phyloP scores from a whole-genome alignment of 30 jellyfish, hydroid and myxozoan genomes.

The Haliclystus octoradiatus region DNA sequence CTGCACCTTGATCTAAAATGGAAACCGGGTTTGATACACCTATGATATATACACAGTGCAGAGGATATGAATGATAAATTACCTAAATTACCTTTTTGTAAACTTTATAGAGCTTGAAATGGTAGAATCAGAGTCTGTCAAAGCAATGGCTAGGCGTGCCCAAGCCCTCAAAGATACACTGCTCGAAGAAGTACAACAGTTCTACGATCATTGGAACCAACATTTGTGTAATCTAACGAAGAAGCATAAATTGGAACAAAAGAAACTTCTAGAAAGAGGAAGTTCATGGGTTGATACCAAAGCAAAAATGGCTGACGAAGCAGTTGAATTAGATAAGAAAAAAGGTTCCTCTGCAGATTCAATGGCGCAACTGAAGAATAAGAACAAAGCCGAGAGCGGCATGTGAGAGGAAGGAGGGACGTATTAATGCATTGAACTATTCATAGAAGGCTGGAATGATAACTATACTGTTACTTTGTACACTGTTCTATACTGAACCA shows the following conservation, averaged over 20 bases:
- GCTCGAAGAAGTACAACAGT: slow-evolving; percentile 64
- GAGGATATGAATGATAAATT: too few species aligned
- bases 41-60: too few species aligned
- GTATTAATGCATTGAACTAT: too few species aligned
- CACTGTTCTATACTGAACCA: too few species aligned
- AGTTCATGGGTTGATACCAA: not conserved
- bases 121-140: slow-evolving; percentile 79
- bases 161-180: slow-evolving; percentile 68
- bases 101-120: slow-evolving; percentile 89
- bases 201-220: slow-evolving; percentile 82
- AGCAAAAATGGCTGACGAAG: not conserved
- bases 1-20: too few species aligned
- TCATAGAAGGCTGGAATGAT: too few species aligned
- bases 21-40: too few species aligned
- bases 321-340: not conserved
- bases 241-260: slow-evolving; percentile 69
- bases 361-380: not conserved
- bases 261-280: slow-evolving; percentile 48
- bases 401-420: too few species aligned
- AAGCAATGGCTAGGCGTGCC: slow-evolving; percentile 83
- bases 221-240: slow-evolving; percentile 31
- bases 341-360: not conserved
- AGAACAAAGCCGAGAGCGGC: slow-evolving; percentile 3
- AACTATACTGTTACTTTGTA: too few species aligned
- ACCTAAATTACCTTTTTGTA: too few species aligned